These are phyloP conservation scores for Drosophila eugracilis DNA, from an alignment of 1,140 invertebrate genomes.

Conservation along the genomic window DNA sequence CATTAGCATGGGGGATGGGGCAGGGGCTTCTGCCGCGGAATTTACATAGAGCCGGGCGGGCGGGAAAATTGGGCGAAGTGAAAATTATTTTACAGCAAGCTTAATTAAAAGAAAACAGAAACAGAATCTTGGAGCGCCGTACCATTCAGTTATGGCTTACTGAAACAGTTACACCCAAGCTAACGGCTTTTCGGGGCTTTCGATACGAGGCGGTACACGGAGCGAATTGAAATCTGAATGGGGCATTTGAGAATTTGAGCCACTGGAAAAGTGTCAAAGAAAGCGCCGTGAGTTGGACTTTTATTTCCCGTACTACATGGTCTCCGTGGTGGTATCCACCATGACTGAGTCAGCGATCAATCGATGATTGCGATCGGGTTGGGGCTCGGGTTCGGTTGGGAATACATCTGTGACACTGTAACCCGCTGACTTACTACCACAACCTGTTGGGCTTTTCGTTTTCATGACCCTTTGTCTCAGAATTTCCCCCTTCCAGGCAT, in stretches of 20 bases:
- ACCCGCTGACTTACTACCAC: conserved; percentile 38
- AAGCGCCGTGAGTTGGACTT: conserved; percentile 39
- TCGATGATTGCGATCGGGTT: conserved; percentile 19
- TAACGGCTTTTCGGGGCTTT: conserved; percentile 39
- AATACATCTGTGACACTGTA: conserved; percentile 23
- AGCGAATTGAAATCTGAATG: conserved; percentile 24
- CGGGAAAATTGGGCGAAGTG: conserved; percentile 62
- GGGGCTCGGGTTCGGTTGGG: conserved; percentile 12
- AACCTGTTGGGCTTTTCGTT: conserved; percentile 14
- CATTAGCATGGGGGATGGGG: conserved; percentile 30
- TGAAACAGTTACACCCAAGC: conserved; percentile 42
- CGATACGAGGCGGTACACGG: conserved; percentile 13
- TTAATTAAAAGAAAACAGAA: conserved; percentile 75
- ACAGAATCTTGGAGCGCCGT: conserved; percentile 47
- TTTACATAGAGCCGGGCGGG: conserved; percentile 56
- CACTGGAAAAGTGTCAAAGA: conserved; percentile 47
- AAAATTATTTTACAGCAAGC: conserved; percentile 62
- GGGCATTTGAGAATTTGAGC: background rate
- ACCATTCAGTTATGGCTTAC: conserved; percentile 22
- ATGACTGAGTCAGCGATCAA: conserved; percentile 24
- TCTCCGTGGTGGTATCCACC: background rate
- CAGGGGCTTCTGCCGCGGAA: conserved; percentile 7
- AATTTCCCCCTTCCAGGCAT: background rate
- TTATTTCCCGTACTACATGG: conserved; percentile 4
- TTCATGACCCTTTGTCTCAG: conserved; percentile 1